A percentile compares a stretch with the other conserved stretches of the same genome.
Evolutionary conservation across 2,888 invertebrate genomes (phyloP).

Genomic region (Dilophus febrilis): DNA sequence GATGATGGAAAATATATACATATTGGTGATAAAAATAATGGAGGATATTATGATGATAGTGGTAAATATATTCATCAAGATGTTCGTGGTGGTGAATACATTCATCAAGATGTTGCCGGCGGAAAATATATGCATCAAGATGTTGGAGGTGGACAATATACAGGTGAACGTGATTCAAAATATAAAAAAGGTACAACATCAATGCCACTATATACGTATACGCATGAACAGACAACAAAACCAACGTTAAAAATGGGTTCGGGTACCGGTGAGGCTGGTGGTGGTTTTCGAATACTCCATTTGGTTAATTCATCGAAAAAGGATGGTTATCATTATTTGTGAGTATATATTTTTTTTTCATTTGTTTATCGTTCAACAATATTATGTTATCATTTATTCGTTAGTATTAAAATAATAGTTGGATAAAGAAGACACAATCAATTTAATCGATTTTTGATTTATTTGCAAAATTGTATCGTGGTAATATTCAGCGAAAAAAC

Average conservation of each 20-base stretch:
- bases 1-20: conserved; percentile 20
- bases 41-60: conserved; percentile 16
- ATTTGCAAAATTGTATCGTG: no score
- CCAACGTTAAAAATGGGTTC: conserved; percentile 20
- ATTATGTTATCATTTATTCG: no score
- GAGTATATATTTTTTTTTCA: conserved; percentile 5
- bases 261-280: conserved; percentile 23
- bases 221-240: conserved; percentile 1
- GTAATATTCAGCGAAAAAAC: no score
- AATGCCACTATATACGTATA: not conserved
- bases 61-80: conserved; percentile 36
- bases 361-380: no score
- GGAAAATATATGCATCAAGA: conserved; percentile 17
- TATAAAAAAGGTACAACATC: no score
- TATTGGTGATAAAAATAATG: no score
- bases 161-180: conserved; percentile 1
- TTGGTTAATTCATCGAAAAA: conserved; percentile 24
- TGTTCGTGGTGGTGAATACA: conserved; percentile 15
- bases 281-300: conserved; percentile 18
- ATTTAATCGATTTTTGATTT: no score
- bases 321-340: conserved; percentile 17
- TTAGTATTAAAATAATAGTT: no score
- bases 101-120: conserved; percentile 12
- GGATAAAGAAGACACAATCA: no score
- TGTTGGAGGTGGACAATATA: not conserved